Conservation (phyloP, 2,113 vertebrate species). For the Onychostoma macrolepis region DNA sequence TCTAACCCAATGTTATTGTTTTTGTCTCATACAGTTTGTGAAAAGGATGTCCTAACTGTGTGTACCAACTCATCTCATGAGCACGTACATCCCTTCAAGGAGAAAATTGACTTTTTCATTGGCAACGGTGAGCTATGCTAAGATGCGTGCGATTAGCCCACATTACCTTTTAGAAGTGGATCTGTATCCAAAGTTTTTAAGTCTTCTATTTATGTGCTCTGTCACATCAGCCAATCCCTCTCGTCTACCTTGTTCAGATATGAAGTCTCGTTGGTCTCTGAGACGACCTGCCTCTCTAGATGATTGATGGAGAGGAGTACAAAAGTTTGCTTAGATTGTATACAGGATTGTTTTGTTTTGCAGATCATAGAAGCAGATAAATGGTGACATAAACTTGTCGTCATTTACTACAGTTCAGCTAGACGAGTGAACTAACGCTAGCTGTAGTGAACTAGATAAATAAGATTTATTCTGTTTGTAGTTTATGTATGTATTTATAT, state of each 20-base stretch:
- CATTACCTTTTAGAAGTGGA: background rate
- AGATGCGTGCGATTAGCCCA: background rate
- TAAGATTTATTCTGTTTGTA: background rate
- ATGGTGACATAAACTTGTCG: background rate
- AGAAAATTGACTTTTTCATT: slow-evolving; percentile 87
- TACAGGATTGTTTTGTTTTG: slow-evolving; percentile 28
- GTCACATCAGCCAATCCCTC: slow-evolving; percentile 4
- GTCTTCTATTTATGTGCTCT: slow-evolving; percentile 7
- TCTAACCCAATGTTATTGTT: slow-evolving; percentile 26
- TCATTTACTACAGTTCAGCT: background rate
- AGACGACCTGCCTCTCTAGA: background rate
- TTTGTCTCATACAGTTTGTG: slow-evolving; percentile 78
- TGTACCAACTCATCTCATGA: slow-evolving; percentile 85
- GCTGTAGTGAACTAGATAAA: background rate
- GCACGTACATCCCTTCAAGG: slow-evolving; percentile 91
- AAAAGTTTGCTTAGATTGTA: slow-evolving; percentile 17
- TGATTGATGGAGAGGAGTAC: slow-evolving; percentile 2
- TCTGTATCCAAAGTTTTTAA: background rate
- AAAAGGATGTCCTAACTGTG: slow-evolving; percentile 84
- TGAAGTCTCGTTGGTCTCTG: background rate
- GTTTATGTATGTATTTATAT: slow-evolving; percentile 10
- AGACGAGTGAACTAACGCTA: background rate
- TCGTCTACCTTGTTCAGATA: slow-evolving; percentile 19
- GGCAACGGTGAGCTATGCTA: slow-evolving; percentile 79
- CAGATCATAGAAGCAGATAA: slow-evolving; percentile 4